A percentile compares a stretch with the other conserved stretches of the same genome.
phyloP scores from a whole-genome alignment of 2,888 invertebrate genomes.

The Amphiduros pacificus region DNA sequence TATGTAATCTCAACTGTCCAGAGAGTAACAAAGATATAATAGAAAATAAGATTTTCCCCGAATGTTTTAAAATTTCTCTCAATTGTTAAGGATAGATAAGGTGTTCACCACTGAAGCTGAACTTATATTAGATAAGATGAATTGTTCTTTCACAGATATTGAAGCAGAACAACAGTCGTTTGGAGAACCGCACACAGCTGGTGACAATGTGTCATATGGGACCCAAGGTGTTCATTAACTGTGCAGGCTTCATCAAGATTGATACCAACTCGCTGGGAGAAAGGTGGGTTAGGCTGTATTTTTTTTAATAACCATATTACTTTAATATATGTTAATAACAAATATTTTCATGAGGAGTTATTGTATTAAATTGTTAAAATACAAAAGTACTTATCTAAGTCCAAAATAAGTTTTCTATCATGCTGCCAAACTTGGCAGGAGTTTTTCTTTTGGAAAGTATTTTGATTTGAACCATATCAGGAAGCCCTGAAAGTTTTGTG shows the following conservation, averaged over 20 bases:
- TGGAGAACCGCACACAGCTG: slow-evolving; percentile 92
- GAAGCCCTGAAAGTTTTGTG: neutral
- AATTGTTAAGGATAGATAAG: too few species aligned
- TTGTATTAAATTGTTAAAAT: neutral
- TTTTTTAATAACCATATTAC: neutral
- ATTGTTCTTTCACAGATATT: slow-evolving; percentile 66
- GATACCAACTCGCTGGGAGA: slow-evolving; percentile 94
- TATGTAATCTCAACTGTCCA: too few species aligned
- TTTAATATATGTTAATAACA: neutral
- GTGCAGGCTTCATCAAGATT: slow-evolving; percentile 98
- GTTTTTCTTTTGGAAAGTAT: too few species aligned
- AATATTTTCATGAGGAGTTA: neutral
- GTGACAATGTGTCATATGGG: slow-evolving; percentile 97
- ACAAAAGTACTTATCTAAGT: too few species aligned
- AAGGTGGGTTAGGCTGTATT: slow-evolving; percentile 39
- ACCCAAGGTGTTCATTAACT: slow-evolving; percentile 97
- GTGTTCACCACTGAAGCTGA: too few species aligned
- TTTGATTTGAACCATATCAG: neutral
- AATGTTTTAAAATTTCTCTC: too few species aligned
- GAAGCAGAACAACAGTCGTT: slow-evolving; percentile 71
- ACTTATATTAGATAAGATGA: too few species aligned
- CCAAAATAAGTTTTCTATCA: too few species aligned
- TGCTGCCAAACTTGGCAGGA: too few species aligned
- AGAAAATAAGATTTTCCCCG: too few species aligned
- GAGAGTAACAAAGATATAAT: too few species aligned